Percentiles rank a stretch among this genome's conserved stretches.
Evolutionary conservation across 2,797 vertebrate genomes (phyloP).

Genomic region (Sphenopsis melanotis): DNA sequence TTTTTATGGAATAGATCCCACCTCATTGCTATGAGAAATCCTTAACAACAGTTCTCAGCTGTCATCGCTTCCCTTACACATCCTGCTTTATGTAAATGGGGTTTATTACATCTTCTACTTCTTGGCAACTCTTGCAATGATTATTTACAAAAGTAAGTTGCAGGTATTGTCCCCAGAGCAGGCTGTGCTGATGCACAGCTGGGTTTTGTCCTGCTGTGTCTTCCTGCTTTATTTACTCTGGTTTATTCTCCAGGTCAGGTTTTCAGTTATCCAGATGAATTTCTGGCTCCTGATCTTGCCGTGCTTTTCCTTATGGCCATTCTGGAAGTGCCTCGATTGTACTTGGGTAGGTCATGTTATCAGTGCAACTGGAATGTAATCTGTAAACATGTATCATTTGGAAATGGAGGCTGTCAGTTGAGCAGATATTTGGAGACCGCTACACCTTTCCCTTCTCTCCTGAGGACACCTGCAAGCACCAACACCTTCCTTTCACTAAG

Average conservation of each 20-base stretch:
- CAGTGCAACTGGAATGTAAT: neutral
- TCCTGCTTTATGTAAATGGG: conserved; percentile 74
- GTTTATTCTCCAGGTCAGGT: conserved; percentile 72
- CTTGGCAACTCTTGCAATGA: conserved; percentile 75
- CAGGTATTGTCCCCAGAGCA: neutral
- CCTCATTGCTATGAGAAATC: neutral
- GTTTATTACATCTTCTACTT: conserved; percentile 79
- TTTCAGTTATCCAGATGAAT: conserved; percentile 78
- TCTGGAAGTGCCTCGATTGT: conserved; percentile 73
- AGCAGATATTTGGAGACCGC: neutral
- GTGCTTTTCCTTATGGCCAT: conserved; percentile 80
- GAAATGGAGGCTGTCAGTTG: neutral
- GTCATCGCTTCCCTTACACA: conserved; percentile 80
- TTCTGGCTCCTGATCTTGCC: conserved; percentile 74
- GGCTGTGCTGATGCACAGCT: neutral
- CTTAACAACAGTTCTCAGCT: conserved; percentile 73
- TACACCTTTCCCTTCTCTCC: neutral
- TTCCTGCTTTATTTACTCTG: neutral
- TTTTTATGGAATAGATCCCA: neutral
- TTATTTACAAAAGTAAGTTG: conserved; percentile 85
- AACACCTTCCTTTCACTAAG: neutral
- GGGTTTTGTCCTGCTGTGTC: neutral
- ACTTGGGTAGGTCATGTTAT: conserved; percentile 73
- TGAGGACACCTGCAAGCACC: neutral
- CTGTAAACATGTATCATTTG: neutral